Conservation (phyloP, 1,140 invertebrate species). For the Pachyrhynchus sulphureomaculatus region DNA sequence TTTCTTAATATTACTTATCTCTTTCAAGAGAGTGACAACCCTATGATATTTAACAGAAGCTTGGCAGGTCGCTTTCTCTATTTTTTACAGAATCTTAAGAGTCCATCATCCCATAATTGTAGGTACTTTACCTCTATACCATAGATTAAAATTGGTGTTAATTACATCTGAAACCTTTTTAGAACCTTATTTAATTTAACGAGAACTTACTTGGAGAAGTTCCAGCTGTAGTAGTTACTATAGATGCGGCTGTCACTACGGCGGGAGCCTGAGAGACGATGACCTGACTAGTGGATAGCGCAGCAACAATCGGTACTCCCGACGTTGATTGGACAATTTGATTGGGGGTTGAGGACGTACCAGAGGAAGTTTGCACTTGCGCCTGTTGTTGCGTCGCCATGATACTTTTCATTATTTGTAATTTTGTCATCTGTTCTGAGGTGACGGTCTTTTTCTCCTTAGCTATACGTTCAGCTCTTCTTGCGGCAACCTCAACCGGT, state of each 20-base stretch:
- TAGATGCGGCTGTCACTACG: constrained; percentile 47
- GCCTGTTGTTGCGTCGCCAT: constrained; percentile 35
- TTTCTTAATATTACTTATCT: too few relatives aligned
- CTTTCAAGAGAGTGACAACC: too few relatives aligned
- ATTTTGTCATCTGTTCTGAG: constrained; percentile 50
- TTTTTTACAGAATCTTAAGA: too few relatives aligned
- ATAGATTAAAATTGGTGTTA: too few relatives aligned
- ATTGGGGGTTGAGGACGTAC: neutral
- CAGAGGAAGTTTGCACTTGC: constrained; percentile 16
- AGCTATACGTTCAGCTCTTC: constrained; percentile 79
- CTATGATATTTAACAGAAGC: too few relatives aligned
- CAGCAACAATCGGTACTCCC: constrained; percentile 2
- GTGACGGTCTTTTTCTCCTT: constrained; percentile 66
- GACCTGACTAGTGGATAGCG: constrained; percentile 23
- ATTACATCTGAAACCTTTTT: too few relatives aligned
- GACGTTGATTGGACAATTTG: constrained; percentile 12
- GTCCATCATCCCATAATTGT: too few relatives aligned
- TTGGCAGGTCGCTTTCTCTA: too few relatives aligned
- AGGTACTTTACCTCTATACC: too few relatives aligned
- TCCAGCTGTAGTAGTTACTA: constrained; percentile 48
- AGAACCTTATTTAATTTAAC: too few relatives aligned
- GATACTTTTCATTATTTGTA: constrained; percentile 47
- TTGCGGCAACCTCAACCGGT: constrained; percentile 81
- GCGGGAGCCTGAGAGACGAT: constrained; percentile 15
- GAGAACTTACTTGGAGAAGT: constrained; percentile 46